phyloP scores from a whole-genome alignment of 23 tunicate genomes.

The Oikopleura dioica region DNA sequence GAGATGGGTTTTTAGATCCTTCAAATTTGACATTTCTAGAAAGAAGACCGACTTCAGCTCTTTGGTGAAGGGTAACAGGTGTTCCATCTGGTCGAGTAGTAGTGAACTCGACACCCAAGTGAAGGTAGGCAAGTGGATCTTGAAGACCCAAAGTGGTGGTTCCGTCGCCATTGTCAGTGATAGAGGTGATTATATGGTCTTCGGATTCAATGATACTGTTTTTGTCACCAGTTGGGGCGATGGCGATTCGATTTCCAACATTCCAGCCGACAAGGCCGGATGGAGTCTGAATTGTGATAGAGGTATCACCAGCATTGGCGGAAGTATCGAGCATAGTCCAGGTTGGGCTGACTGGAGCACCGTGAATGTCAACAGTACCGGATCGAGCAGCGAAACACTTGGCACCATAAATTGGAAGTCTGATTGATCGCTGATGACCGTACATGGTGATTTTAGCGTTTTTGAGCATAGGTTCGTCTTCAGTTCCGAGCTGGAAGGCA shows the following conservation, averaged over 20 bases:
- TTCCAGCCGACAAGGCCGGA: constrained; percentile 31
- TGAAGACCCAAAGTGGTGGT: constrained; percentile 25
- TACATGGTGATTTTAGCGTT: constrained; percentile 18
- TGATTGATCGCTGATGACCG: constrained; percentile 20
- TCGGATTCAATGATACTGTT: constrained; percentile 47
- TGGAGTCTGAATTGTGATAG: background rate
- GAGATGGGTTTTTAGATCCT: background rate
- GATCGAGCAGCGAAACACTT: constrained; percentile 18
- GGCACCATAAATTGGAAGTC: constrained; percentile 24
- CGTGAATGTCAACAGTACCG: constrained; percentile 22
- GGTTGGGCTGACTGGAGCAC: constrained; percentile 17
- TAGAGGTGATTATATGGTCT: constrained; percentile 21
- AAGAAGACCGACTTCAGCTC: constrained; percentile 3
- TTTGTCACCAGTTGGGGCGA: constrained; percentile 52
- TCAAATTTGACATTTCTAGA: background rate
- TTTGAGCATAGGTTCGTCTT: constrained; percentile 20
- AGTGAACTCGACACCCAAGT: constrained; percentile 27
- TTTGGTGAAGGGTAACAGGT: background rate
- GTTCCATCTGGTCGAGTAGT: background rate
- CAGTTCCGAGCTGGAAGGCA: constrained; percentile 19
- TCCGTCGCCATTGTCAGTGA: constrained; percentile 26
- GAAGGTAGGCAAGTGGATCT: constrained; percentile 29
- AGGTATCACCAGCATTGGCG: constrained; percentile 11
- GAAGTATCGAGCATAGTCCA: constrained; percentile 17
- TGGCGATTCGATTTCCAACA: constrained; percentile 48